phyloP scores from a whole-genome alignment of 2,113 vertebrate species.

The Elachura formosa region DNA sequence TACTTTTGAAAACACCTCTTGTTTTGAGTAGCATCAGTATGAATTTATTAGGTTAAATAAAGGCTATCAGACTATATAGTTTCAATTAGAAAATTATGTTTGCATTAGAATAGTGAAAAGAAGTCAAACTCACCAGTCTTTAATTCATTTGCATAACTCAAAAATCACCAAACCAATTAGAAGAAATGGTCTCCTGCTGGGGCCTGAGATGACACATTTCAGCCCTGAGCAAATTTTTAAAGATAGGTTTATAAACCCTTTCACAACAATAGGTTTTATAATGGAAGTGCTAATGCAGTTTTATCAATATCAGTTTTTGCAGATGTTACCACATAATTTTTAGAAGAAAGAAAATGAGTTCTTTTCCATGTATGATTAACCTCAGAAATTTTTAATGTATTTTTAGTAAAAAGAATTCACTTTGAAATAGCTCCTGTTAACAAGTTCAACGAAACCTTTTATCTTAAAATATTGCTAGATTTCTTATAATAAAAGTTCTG shows the following conservation, averaged over 20 bases:
- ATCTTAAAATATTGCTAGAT: neutral
- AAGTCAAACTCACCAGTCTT: neutral
- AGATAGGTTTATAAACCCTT: constrained; percentile 32
- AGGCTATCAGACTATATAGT: neutral
- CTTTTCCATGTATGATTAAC: neutral
- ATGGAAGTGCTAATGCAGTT: constrained; percentile 62
- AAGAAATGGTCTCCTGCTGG: neutral
- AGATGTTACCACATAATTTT: neutral
- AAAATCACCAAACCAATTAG: neutral
- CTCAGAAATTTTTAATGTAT: neutral
- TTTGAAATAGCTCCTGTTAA: neutral
- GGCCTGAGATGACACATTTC: constrained; percentile 45
- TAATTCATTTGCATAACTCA: constrained; percentile 4
- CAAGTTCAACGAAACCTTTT: neutral
- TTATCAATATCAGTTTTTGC: constrained; percentile 23
- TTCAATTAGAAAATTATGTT: neutral
- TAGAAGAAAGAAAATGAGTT: neutral
- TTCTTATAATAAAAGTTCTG: neutral
- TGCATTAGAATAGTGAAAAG: neutral
- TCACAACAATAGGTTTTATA: constrained; percentile 28
- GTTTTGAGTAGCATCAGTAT: neutral
- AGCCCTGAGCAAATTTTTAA: constrained; percentile 49
- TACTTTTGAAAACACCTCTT: neutral
- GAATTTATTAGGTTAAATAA: neutral
- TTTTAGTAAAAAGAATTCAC: accelerated